Base-by-base conservation (phyloP, 2,888 invertebrate species). In the Leptura quadrifasciata region DNA sequence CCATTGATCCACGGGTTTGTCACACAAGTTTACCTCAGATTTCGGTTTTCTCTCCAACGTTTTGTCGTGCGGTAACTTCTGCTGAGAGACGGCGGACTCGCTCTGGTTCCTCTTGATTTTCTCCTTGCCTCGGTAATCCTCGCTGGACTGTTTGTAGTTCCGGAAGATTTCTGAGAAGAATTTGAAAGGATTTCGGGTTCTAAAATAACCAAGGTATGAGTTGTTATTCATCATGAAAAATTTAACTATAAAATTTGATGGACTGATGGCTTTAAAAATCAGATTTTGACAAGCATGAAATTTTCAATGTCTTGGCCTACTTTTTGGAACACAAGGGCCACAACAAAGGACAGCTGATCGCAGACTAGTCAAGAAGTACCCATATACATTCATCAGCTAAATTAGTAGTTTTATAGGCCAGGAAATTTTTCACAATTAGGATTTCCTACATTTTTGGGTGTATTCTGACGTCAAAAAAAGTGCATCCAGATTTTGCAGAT, bases 91-190 rank as follows among this genome's bases (percentile, higher is more conserved):
- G 2, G 61, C 67, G 4, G 77, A 75, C 47, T 77, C 82, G 55
- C 82, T 82, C 71, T 77, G 78, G 65, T 79, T 79, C 47, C 79
- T 72, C 67, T 79, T 80, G 15, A 79, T 17, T 47, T 76, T 77
- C 2, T 61, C 52, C 3, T 27, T n/a, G 27, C 9, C 31, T 35
- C 64, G 55, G 15, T 75, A 63, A n/a, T 52, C 21, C 12, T 77
- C 76, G 27, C 52, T 58, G 20, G 75, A 72, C 61, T 69, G 76
- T 57, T 73, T 76, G 47, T 81, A 78, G 27, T 71, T 77, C 47
- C 82, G 75, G 67, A 80, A 76, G 52, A 80, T 78, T 55, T 79
- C 74, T 12, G 76, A 76, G 5, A 82, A 55, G 52, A 80, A 69
- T 68, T 79, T 80, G 47, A 82, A 78, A 0, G 80, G 79, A 35